Percentiles rank a stretch among this genome's conserved stretches.
phyloP scores from a whole-genome alignment of 1,140 invertebrate species.

The Heliconius hewitsoni region DNA sequence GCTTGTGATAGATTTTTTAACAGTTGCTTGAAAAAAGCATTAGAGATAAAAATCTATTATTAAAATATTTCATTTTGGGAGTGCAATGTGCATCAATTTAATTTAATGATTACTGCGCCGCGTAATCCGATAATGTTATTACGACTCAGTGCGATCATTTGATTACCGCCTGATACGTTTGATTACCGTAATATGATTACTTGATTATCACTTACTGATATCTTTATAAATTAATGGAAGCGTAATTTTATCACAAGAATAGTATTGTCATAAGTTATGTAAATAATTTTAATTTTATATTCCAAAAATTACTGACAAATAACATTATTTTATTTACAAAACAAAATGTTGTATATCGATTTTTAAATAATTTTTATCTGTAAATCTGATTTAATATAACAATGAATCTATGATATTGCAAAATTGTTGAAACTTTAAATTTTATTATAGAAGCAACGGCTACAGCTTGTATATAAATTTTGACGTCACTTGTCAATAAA shows the following conservation, averaged over 20 bases:
- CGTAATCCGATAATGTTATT: no score
- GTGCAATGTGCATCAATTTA: no score
- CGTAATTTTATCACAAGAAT: neutral
- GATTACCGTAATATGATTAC: neutral
- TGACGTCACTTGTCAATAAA: neutral
- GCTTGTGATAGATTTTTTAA: neutral
- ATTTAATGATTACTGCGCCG: no score
- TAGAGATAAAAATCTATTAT: neutral
- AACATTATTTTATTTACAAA: neutral
- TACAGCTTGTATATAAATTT: no score
- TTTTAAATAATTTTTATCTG: no score
- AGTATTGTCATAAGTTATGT: neutral
- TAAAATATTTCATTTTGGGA: no score
- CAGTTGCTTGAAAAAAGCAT: neutral
- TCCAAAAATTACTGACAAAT: no score
- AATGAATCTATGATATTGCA: no score
- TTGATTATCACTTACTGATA: neutral
- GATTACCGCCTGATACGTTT: neutral
- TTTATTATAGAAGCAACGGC: no score
- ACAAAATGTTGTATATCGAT: no score
- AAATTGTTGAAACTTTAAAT: no score
- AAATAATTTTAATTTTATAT: neutral
- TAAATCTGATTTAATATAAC: no score
- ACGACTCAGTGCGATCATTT: neutral
- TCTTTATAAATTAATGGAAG: neutral